phyloP scores from a whole-genome alignment of 2,797 vertebrate genomes.

The Erpetoichthys calabaricus region DNA sequence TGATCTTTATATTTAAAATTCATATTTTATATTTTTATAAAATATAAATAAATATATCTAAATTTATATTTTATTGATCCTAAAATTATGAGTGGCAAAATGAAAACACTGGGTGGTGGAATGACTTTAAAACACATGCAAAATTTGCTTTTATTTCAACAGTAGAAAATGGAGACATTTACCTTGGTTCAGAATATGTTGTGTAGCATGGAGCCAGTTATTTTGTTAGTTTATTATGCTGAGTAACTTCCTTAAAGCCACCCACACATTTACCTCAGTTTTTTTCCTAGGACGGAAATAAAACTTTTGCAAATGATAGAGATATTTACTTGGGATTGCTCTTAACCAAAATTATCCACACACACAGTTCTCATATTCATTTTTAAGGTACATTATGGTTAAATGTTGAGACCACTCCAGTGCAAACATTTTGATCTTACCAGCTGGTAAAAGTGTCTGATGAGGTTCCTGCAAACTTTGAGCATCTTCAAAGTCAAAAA shows the following conservation, averaged over 20 bases:
- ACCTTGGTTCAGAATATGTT: no score
- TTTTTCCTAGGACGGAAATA: constrained; percentile 25
- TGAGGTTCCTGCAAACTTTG: background rate
- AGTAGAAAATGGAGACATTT: no score
- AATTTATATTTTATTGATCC: no score
- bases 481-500: no score
- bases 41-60: no score
- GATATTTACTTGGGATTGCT: background rate
- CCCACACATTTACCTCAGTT: constrained; percentile 23
- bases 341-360: background rate
- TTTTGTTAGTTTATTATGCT: constrained; percentile 26
- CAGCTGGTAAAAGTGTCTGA: background rate
- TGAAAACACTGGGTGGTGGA: no score
- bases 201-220: constrained; percentile 12
- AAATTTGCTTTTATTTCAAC: no score
- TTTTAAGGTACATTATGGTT: constrained; percentile 5
- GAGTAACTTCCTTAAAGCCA: constrained; percentile 23
- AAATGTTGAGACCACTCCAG: background rate
- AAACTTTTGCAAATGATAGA: constrained; percentile 13
- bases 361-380: background rate
- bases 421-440: background rate
- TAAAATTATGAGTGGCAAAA: no score
- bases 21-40: no score
- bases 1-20: no score
- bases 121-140: no score